A percentile compares a stretch with the other conserved stretches of the same genome.
Conservation (phyloP, 1,140 invertebrate species). For the Drosophila fuyamai region DNA sequence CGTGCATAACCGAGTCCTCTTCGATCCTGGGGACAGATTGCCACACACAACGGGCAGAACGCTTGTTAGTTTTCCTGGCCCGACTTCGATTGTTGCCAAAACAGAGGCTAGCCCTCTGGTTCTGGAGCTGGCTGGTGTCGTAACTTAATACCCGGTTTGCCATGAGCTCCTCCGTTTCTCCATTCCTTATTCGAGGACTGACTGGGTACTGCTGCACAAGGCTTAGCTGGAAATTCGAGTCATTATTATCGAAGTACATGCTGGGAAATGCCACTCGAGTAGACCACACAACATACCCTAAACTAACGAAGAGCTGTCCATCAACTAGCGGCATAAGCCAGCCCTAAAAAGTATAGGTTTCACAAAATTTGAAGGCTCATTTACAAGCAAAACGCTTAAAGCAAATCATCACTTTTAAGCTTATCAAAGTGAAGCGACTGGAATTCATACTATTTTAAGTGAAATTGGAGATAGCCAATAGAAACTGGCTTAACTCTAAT, state of each 20-base stretch:
- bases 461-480: no score
- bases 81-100: conserved; percentile 42
- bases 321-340: background rate
- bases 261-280: conserved; percentile 26
- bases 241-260: conserved; percentile 51
- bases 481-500: no score
- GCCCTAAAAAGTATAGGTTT: background rate
- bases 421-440: no score
- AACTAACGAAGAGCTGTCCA: background rate
- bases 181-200: background rate
- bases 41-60: background rate
- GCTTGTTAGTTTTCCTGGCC: conserved; percentile 16
- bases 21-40: conserved; percentile 32
- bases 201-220: conserved; percentile 14
- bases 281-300: background rate
- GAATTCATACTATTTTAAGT: no score
- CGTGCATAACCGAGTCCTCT: conserved; percentile 64
- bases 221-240: conserved; percentile 32
- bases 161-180: conserved; percentile 6
- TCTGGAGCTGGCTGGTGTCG: conserved; percentile 10
- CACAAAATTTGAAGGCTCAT: background rate
- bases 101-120: conserved; percentile 15
- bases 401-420: no score
- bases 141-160: conserved; percentile 50
- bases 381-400: no score